Evolutionary conservation across 2,888 invertebrate species (phyloP), one percentile per base, ranked within the genome.

Genomic region (Drosophila ustulata): DNA sequence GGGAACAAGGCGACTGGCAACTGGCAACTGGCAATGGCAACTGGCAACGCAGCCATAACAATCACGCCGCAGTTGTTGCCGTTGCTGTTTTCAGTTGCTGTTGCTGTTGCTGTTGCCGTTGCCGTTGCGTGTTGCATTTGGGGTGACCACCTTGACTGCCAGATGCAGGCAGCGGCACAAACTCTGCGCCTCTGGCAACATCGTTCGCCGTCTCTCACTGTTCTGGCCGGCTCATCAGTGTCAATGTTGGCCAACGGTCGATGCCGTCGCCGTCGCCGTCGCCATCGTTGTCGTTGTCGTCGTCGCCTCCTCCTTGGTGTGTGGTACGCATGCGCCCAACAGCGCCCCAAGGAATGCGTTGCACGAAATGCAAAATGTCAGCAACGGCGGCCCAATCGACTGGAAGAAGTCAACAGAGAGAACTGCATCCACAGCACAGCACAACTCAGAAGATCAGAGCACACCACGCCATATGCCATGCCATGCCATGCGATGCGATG

Each of bases 301-400:
- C 59, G 59, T 67, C 61, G 65, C 67, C 71, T 80, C 75, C 80
- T 85, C 78, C 82, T 80, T 82, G 82, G 83, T 84, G 86, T 87
- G 88, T 80, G 87, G 79, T 80, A 82, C 77, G 88, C 89, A 89
- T 89, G 82, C 82, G 81, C 85, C 87, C 80, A 82, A 70, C 81
- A 83, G 79, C 90, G 90, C 90, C 90, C 89, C 83, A 83, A 91
- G 90, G 90, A 89, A 91, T 91, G 91, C 89, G 86, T 80, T 85
- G 85, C 87, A 89, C 88, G 79, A 90, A 91, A 90, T 90, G 91
- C 91, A 90, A 90, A 91, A 90, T 91, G 90, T 91, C 91, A 90
- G 90, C 89, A 72, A 55, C 70, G 65, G 75, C 82, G 66, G 78
- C 82, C 71, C 82, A 79, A 74, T 76, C 80, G 76, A 69, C 69